Evolutionary conservation across 2,113 vertebrate genomes (phyloP), one percentile per base, ranked within the genome.

Genomic region (Pedetes capensis): DNA sequence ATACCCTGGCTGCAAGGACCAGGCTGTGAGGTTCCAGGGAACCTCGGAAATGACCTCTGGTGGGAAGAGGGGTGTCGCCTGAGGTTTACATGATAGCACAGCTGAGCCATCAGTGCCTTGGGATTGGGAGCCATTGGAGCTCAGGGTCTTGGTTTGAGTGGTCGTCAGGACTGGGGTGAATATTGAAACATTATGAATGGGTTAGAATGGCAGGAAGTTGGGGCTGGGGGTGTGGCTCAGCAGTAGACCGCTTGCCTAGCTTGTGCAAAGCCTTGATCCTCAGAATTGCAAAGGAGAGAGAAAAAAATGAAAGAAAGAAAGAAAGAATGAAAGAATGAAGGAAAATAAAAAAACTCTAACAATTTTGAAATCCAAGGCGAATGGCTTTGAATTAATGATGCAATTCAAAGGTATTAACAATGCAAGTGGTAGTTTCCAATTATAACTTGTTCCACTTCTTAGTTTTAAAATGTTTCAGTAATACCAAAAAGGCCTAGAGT

Each of bases 371-470:
- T 37, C 25, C 20, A 68, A 44, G 37, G 74, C 66, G 49, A 61
- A 93, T 53, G 44, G 83, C 83, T 94, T 75, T 63, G 53, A 44
- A 75, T 87, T 76, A 76, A 89, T 57, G 83, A 89, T 84, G 55
- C 18, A 29, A 13, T 59, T 88, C 81, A 82, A 87, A 95, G 85
- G 49, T 34, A 44, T 89, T 89, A 95, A 71, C 75, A 74, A 59
- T 42, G 72, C 94, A 92, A 95, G 88, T 37, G 57, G 66, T 44
- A 53, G 59, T 55, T 87, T 91, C 80, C 92, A 89, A 51, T 92
- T 92, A 68, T 80, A 92, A 85, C 64, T 55, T 10, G 64, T 64
- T 80, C 42, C 34, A 61, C 66, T 82, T 74, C 81, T 91, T 34
- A 92, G 74, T 79, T 79, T 85, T 82, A 39, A 93, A 92, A 49